Base-by-base conservation (phyloP, 1,140 invertebrate genomes). In the Solenopsis invicta region DNA sequence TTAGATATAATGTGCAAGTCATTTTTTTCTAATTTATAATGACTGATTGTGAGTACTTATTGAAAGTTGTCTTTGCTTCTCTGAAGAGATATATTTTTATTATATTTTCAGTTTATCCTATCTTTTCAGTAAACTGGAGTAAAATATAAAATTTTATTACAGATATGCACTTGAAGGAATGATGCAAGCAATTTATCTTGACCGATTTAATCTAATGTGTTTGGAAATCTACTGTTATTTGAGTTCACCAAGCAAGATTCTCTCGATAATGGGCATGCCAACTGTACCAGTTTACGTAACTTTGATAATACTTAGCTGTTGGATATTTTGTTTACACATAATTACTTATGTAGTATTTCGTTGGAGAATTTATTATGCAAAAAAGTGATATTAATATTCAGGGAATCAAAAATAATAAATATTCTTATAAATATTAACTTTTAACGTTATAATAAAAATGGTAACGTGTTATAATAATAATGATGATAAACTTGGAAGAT, bases 81-180 rank as follows among this genome's bases (percentile, higher is more conserved):
- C 95, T 96, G 1, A 91, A 94, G 24, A 52, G 10, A 96, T 69
- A 94, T 96, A 96, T 91, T 90, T 95, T 10, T 96, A 67, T 96
- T 9, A 96, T n/a, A 45, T 72, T 72, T 24, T 10, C n/a, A 41
- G 0, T 24, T 52, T 41, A 45, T 0, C 21, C 24, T 21, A 74
- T 59, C 48, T 62, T 18, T 77, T 61, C 5, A 29, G 5, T 16
- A 24, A 37, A 66, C 12, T 48, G 0, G n/a, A 62, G 16, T 62
- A 54, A 45, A 54, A 45, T 16, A 0, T 16, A 12, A 21, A 21
- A 96, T 91, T 94, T 96, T 81, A 93, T 96, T 90, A 75, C 21
- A 94, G 95, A 18, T 98, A 98, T 75, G 96, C 97, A 0, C 98
- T 98, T 91, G 98, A 98, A 93, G 97, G 97, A 4, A 95, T 97